Evolutionary conservation across 2,888 invertebrate genomes (phyloP).

Genomic region (Oscheius sp.): DNA sequence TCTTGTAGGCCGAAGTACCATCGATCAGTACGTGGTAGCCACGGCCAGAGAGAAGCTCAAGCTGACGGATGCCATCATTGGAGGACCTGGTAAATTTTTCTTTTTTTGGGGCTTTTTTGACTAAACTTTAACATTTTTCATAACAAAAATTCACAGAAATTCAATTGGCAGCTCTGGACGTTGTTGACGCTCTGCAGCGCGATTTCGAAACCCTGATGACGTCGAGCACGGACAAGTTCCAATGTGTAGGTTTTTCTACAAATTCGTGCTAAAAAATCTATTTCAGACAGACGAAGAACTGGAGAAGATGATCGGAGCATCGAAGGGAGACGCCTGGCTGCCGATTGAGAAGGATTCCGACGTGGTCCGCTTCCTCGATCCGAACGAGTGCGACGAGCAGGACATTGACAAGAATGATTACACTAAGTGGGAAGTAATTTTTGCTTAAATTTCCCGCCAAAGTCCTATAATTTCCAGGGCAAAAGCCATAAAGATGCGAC

Average conservation of each 20-base stretch:
- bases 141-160: conserved; percentile 1
- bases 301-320: conserved; percentile 37
- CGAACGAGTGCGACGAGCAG: conserved; percentile 36
- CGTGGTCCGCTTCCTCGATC: not conserved
- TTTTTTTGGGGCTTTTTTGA: too few species aligned
- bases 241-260: not conserved
- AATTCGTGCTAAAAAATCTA: too few species aligned
- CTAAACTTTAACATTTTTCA: too few species aligned
- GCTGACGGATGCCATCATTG: conserved; percentile 74
- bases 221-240: not conserved
- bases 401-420: conserved; percentile 41
- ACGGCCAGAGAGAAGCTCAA: conserved; percentile 74
- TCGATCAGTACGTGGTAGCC: conserved; percentile 75
- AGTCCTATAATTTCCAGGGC: too few species aligned
- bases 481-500: too few species aligned
- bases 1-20: conserved; percentile 74
- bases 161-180: conserved; percentile 22
- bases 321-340: conserved; percentile 40
- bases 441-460: too few species aligned
- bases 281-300: conserved; percentile 36
- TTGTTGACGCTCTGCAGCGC: not conserved
- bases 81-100: conserved; percentile 41
- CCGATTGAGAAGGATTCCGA: conserved; percentile 20
- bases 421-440: too few species aligned
- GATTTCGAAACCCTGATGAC: conserved; percentile 12